These are phyloP conservation scores for Dasyornis broadbenti DNA, from an alignment of 2,113 vertebrate species.

Conservation along the genomic window DNA sequence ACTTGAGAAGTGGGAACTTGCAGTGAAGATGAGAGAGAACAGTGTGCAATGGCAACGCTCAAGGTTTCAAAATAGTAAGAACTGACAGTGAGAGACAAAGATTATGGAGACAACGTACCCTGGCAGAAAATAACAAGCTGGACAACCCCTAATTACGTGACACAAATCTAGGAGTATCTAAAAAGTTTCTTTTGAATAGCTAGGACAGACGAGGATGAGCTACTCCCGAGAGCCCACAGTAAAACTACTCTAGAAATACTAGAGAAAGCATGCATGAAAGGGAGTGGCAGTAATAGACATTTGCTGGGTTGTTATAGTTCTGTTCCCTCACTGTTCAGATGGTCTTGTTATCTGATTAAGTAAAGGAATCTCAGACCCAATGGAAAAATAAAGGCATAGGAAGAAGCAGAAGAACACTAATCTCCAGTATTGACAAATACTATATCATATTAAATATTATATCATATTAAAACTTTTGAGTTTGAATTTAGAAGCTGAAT, in stretches of 20 bases:
- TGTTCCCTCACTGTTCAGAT: not conserved
- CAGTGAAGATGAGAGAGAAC: not conserved
- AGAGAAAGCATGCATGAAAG: not conserved
- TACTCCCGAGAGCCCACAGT: not conserved
- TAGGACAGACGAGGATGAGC: not conserved
- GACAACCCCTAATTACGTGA: not conserved
- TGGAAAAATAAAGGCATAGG: not conserved
- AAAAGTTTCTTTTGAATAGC: not conserved
- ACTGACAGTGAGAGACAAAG: not conserved
- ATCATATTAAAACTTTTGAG: too few relatives aligned
- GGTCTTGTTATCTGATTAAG: not conserved
- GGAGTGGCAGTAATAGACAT: not conserved
- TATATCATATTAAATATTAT: too few relatives aligned
- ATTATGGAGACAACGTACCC: not conserved
- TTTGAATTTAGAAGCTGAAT: not conserved
- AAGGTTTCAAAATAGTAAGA: not conserved
- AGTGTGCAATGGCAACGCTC: not conserved
- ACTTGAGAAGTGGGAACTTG: not conserved
- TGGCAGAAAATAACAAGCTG: not conserved
- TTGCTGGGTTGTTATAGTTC: not conserved
- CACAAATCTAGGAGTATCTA: not conserved
- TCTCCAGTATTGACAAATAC: not conserved
- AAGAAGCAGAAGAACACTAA: not conserved
- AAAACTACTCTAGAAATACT: too few relatives aligned
- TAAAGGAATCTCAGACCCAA: not conserved